Evolutionary conservation across 2,888 invertebrate genomes (phyloP), one percentile per base, ranked within the genome.

Genomic region (Eustalomyia histrio): DNA sequence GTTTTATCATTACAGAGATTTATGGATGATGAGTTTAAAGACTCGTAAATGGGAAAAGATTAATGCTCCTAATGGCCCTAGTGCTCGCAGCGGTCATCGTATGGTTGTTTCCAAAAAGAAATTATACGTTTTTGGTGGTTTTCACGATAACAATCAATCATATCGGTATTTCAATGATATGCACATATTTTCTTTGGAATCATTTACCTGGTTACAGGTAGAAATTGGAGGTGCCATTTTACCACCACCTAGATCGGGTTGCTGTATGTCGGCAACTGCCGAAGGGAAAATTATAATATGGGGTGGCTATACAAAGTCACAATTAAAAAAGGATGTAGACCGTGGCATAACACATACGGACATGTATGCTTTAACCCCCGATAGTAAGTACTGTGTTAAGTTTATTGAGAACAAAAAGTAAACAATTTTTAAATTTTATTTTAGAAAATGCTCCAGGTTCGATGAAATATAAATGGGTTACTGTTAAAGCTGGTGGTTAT

Each of bases 91-190:
- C 91, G 95, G 98, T 0, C 98, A 98, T 90, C 92, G 98, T 79
- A 98, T 98, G 97, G 93, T 94, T 1, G 92, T 93, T 1, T 89
- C 94, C 0, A 96, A 96, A 83, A 96, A 96, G 84, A 94, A 94
- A 85, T 90, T 98, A 1, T 91, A 97, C 81, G 92, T 98, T 6
- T 98, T 98, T 92, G 98, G 98, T 0, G 98, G 98, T 0, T 98
- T 97, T 90, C 94, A 95, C 87, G 98, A 98, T 90, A 97, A 97
- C 89, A 93, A 95, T 1, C 92, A 96, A 73, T 95, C 96, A 80
- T 97, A 95, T 88, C 95, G 95, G 84, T 98, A 98, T 91, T 97
- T 94, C 89, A 97, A 97, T 89, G 98, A 98, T 89, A 89, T 97
- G 1, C 93, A 96, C 90, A 90, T 93, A 39, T 98, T 98, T 91